Conservation (phyloP, 2,888 invertebrate species). For the Coremacera marginata region DNA sequence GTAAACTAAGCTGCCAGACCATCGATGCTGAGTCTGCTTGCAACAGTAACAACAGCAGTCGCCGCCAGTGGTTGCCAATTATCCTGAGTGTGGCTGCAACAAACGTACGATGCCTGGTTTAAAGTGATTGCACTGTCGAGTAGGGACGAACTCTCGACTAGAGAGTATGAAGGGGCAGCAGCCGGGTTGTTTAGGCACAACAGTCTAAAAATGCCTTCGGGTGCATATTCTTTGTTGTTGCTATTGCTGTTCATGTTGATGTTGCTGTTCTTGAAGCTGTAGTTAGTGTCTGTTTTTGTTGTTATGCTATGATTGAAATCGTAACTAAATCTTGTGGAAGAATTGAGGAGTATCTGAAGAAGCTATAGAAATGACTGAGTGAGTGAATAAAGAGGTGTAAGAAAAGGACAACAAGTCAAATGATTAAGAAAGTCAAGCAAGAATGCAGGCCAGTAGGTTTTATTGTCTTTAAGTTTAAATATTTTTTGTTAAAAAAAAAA, state of each 20-base stretch:
- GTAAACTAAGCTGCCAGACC: not conserved
- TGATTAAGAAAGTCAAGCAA: not conserved
- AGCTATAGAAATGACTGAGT: not conserved
- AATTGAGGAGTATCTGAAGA: not conserved
- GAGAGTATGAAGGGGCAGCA: no score
- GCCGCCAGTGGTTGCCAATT: slow-evolving; percentile 22
- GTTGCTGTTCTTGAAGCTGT: not conserved
- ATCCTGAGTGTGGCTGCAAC: slow-evolving; percentile 28
- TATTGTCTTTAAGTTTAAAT: no score
- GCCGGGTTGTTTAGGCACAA: no score
- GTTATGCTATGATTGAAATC: not conserved
- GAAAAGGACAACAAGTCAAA: not conserved
- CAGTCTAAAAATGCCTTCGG: not conserved
- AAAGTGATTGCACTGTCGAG: no score
- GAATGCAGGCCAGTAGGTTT: not conserved
- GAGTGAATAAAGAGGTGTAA: not conserved
- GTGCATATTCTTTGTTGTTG: slow-evolving; percentile 10
- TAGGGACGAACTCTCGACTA: no score
- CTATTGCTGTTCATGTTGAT: slow-evolving; percentile 15
- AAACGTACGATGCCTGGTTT: not conserved
- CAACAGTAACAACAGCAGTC: not conserved
- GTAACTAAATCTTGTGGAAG: not conserved
- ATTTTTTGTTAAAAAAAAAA: no score
- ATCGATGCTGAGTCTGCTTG: not conserved
- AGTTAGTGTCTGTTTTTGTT: not conserved